These are phyloP conservation scores for Cichladusa arquata DNA, from an alignment of 2,113 vertebrate species.

Conservation along the genomic window DNA sequence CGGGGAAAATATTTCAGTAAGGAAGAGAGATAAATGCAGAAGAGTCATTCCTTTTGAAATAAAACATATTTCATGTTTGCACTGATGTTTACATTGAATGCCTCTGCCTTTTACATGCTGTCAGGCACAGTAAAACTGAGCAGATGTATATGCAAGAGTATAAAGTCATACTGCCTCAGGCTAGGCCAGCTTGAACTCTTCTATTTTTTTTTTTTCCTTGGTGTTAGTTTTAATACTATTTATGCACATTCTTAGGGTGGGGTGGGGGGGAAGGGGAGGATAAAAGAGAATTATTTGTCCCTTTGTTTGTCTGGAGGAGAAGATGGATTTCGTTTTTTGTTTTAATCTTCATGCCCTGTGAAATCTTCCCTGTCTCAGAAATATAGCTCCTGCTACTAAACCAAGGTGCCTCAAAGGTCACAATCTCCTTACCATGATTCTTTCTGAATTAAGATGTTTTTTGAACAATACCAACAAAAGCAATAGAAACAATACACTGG, in stretches of 20 bases:
- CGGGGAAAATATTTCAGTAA: neutral
- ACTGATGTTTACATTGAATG: neutral
- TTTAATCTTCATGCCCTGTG: neutral
- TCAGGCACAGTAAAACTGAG: neutral
- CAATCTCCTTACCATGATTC: neutral
- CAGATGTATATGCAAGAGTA: neutral
- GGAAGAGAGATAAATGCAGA: neutral
- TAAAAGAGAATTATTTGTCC: neutral
- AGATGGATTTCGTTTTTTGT: neutral
- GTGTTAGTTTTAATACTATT: neutral
- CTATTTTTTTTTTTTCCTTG: neutral
- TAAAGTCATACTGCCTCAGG: neutral
- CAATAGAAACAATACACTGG: neutral
- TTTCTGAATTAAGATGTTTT: neutral
- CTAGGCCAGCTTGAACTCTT: neutral
- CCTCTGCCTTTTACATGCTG: neutral
- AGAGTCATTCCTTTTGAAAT: neutral
- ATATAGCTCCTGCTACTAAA: neutral
- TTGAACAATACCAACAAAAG: neutral
- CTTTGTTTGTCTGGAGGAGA: neutral
- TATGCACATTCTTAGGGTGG: neutral
- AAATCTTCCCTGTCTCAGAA: neutral
- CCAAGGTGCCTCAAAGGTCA: neutral
- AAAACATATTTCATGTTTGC: neutral
- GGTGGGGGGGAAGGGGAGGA: accelerated